These are phyloP conservation scores for Oxycera nigricornis DNA, from an alignment of 2,888 invertebrate genomes.

Conservation along the genomic window DNA sequence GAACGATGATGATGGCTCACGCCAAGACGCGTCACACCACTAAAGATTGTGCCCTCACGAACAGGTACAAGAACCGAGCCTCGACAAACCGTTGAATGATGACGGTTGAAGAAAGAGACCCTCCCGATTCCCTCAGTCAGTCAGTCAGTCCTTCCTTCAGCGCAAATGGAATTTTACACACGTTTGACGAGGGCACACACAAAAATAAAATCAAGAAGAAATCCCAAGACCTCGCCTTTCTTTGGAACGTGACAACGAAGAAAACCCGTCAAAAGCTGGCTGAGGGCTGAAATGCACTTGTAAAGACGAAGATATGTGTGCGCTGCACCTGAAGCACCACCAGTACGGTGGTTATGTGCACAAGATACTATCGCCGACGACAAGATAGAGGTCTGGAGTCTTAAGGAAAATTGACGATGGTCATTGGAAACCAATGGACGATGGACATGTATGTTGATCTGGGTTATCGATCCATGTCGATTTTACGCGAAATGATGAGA, in stretches of 20 bases:
- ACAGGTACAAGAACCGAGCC: neutral
- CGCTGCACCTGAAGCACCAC: constrained; percentile 3
- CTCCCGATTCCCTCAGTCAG: neutral
- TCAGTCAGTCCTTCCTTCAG: too few species aligned
- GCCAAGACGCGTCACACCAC: neutral
- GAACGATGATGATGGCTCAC: neutral
- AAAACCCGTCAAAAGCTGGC: neutral
- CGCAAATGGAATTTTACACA: neutral
- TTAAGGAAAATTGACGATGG: neutral
- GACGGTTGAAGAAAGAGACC: neutral
- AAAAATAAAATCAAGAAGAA: neutral
- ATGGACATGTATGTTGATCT: neutral
- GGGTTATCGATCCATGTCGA: neutral
- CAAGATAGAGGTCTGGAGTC: neutral
- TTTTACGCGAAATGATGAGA: too few species aligned
- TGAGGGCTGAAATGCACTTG: constrained; percentile 20
- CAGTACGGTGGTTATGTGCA: neutral
- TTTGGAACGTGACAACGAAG: neutral
- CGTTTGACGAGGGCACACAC: neutral
- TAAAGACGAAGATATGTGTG: neutral
- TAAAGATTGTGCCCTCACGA: neutral
- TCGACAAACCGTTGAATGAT: neutral
- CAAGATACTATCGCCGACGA: too few species aligned
- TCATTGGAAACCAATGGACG: neutral
- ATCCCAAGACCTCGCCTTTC: constrained; percentile 7